Percentiles rank a stretch among this genome's conserved stretches.
Evolutionary conservation across 1,140 invertebrate species (phyloP).

Genomic region (Scaptomyza montana): DNA sequence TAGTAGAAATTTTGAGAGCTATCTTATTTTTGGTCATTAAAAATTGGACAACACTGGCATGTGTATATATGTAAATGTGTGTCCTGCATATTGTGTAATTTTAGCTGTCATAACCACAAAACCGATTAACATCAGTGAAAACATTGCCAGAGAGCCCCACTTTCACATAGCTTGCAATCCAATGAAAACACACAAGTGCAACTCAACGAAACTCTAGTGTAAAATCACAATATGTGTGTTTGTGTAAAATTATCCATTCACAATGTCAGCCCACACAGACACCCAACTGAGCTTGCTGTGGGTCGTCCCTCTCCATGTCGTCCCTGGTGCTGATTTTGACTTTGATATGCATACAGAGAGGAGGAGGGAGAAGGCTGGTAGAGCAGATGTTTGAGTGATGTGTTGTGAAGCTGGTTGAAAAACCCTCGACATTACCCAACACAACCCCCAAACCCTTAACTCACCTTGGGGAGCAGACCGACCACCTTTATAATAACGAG

Average conservation of each 20-base stretch:
- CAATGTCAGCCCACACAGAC: constrained; percentile 26
- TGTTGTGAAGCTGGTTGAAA: constrained; percentile 38
- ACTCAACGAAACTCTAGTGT: constrained; percentile 25
- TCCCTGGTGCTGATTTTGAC: constrained; percentile 73
- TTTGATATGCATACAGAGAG: constrained; percentile 75
- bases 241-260: constrained; percentile 66
- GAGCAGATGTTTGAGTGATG: constrained; percentile 59
- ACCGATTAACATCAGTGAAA: constrained; percentile 73
- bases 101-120: constrained; percentile 80
- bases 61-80: neutral
- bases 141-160: constrained; percentile 43
- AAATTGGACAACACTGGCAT: neutral
- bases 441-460: neutral
- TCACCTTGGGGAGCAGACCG: constrained; percentile 20
- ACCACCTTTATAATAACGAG: constrained; percentile 66
- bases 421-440: constrained; percentile 20
- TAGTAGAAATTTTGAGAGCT: too few relatives aligned
- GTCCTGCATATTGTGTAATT: constrained; percentile 60
- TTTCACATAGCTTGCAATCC: neutral
- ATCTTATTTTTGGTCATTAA: neutral
- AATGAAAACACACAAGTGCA: constrained; percentile 30
- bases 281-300: constrained; percentile 22
- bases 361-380: neutral
- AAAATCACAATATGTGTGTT: constrained; percentile 26
- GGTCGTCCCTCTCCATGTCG: constrained; percentile 26